phyloP scores from a whole-genome alignment of 2,113 vertebrate genomes.

The Morphnarchus princeps region DNA sequence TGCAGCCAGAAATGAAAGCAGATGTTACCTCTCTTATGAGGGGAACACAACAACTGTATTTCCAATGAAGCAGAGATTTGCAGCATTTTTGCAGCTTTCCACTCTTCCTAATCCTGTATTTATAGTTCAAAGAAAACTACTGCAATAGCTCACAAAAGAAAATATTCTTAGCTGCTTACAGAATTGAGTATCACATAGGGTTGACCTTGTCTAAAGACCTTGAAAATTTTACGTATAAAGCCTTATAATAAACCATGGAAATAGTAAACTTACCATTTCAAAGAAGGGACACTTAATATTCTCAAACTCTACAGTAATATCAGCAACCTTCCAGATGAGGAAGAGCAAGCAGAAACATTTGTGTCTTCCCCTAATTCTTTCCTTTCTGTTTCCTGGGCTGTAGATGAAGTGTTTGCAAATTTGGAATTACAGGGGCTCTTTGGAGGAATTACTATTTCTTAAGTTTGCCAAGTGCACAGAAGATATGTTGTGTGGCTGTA shows the following conservation, averaged over 20 bases:
- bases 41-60: background rate
- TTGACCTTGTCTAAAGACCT: background rate
- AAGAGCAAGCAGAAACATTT: background rate
- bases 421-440: background rate
- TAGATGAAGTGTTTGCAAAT: background rate
- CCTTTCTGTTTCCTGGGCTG: background rate
- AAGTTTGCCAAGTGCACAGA: background rate
- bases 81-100: background rate
- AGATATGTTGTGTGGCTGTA: rapidly evolving
- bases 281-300: background rate
- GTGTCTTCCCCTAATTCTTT: background rate
- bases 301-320: background rate
- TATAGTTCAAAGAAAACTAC: background rate
- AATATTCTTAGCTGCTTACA: background rate
- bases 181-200: background rate
- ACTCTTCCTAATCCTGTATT: background rate
- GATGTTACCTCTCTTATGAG: background rate
- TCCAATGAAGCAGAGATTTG: background rate
- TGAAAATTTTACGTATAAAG: background rate
- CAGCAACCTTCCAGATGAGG: background rate
- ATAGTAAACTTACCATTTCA: background rate
- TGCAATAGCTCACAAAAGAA: background rate
- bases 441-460: background rate
- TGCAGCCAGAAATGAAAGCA: background rate
- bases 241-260: background rate